Base-by-base conservation (phyloP, 1,140 invertebrate species). In the Tyrophagus putrescentiae region DNA sequence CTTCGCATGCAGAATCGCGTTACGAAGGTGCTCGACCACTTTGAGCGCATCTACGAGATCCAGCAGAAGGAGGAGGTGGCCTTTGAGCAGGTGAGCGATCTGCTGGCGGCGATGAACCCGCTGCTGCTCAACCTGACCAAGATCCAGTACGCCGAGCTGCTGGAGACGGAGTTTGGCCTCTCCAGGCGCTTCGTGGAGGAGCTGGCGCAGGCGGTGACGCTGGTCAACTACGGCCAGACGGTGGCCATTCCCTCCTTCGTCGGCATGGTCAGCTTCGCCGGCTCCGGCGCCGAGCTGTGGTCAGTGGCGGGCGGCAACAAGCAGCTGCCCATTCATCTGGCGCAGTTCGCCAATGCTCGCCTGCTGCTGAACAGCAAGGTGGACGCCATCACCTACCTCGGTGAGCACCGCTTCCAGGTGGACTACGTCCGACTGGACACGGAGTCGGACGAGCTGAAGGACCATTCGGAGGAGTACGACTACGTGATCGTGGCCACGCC, bases 181-280 rank as follows among this genome's bases (percentile, higher is more conserved):
- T 70, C 71, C 6, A 63, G 74, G 6, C 60, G 52, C 25, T 69
- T 81, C 23, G 78, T 82, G 13, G 59, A 78, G 60, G 80, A 83
- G 68, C 58, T 82, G 23, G 77, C 78, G 1, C 67, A 73, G 62
- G 75, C 76, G 7, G 74, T 76, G 23, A 67, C 76, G 29, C 73
- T 76, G 44, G 75, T 75, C 0, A 82, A 83, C 71, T 84, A 83
- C 68, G 80, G 80, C 32, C 81, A 84, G 68, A 73, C 73, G 25
- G 73, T 72, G 1, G 66, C 74, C 58, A 69, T 80, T 27, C 79
- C 79, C 60, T 75, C 75, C 61, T 80, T 83, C 71, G 79, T 82
- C 54, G 80, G 77, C 76, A 4, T 32, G 36, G 77, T 82, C 3
- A 76, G 78, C 9, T 60, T 81, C 58, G 78, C 79, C 62, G 81